Base-by-base conservation (phyloP, 2,797 vertebrate genomes). In the Danionella dracula region DNA sequence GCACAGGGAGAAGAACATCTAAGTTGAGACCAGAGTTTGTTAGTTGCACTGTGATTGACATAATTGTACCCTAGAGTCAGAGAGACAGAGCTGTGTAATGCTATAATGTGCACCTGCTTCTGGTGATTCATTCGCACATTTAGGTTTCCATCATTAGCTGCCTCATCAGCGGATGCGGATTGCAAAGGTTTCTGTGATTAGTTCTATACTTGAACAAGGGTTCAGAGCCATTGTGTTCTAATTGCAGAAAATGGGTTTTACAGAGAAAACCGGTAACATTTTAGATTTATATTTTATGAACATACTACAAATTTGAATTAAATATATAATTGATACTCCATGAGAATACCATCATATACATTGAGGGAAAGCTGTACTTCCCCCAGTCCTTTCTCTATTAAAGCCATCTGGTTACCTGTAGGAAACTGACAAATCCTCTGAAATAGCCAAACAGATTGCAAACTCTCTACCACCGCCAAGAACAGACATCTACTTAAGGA, bases 1-100 rank as follows among this genome's bases (percentile, higher is more conserved):
- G 79, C 83, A 73, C 40, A 72, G 45, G 20, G 75, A 76, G 70
- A 72, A 84, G 77, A 76, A 68, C 44, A 50, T 77, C 72, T 71
- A 78, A 84, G 84, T 83, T 75, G 75, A 83, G 81, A 75, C 70
- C 45, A 65, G 50, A 82, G 76, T 86, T 85, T 77, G 79, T 83
- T 83, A 80, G 79, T 40, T 6, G 21, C 72, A 60, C 57, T 32
- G 77, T 79, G 79, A 83, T 82, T 84, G 82, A 82, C 82, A 80
- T 83, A 83, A 86, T 83, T 82, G 82, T 79, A 73, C 82, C 78
- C 82, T 27, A 61, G 80, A 78, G 81, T 73, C 58, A 50, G 55
- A 50, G 66, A 74, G 71, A 79, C 70, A 79, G 80, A 78, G 78
- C 65, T 68, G 60, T 68, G 74, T 81, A 81, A 83, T 84, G 75